Evolutionary conservation across 2,888 invertebrate genomes (phyloP).

Genomic region (Tridacna crocea): DNA sequence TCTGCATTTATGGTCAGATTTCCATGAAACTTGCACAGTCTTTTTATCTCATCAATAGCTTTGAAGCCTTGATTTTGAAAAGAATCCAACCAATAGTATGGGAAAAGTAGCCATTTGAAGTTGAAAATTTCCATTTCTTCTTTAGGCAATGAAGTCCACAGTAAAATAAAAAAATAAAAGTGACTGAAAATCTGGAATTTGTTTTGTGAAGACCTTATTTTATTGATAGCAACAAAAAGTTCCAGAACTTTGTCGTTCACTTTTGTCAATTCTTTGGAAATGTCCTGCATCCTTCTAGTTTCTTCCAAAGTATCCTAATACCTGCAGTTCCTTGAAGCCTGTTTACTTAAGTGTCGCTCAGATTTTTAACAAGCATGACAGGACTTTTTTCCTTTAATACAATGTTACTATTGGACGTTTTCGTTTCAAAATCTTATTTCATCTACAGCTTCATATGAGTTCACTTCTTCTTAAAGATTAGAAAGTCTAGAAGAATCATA

Average conservation of each 20-base stretch:
- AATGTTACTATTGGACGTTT: neutral
- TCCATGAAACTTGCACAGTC: too few species aligned
- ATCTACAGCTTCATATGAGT: neutral
- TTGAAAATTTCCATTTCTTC: too few species aligned
- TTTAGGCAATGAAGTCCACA: too few species aligned
- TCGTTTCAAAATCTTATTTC: neutral
- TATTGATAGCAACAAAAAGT: neutral
- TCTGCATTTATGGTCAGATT: too few species aligned
- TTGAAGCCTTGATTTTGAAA: too few species aligned
- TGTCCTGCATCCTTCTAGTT: neutral
- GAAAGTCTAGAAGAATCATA: neutral
- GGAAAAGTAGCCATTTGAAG: too few species aligned
- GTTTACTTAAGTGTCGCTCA: neutral
- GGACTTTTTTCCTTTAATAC: neutral
- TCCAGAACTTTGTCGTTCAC: neutral
- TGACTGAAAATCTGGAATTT: too few species aligned
- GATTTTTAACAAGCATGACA: neutral
- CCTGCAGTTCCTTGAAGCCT: neutral
- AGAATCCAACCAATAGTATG: too few species aligned
- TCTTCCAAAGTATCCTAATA: neutral
- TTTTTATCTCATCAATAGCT: too few species aligned
- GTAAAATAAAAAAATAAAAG: too few species aligned
- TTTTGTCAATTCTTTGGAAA: neutral
- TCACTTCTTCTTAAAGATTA: neutral
- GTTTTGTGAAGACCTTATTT: too few species aligned